Conservation (phyloP, 2,888 invertebrate species). For the Eupelmus urozonus region DNA sequence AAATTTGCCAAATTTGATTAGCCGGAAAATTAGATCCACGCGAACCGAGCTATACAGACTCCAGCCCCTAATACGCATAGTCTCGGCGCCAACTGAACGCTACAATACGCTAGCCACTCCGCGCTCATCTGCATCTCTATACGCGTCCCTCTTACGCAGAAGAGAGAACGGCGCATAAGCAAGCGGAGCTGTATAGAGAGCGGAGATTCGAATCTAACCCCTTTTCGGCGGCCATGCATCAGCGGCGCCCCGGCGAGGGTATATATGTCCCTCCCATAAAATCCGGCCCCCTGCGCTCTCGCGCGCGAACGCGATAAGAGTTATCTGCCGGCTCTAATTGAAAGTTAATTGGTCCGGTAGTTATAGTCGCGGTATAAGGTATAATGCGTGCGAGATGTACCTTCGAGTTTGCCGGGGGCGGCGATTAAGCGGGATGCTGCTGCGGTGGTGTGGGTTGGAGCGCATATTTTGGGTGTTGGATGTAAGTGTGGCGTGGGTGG, state of each 20-base stretch:
- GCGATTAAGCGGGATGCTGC: conserved; percentile 19
- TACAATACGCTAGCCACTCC: conserved; percentile 33
- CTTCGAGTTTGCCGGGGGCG: conserved; percentile 59
- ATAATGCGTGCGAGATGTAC: conserved; percentile 36
- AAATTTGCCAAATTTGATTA: no score
- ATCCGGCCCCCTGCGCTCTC: conserved; percentile 72
- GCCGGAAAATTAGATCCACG: no score
- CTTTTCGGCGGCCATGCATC: conserved; percentile 71
- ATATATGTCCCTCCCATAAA: conserved; percentile 76
- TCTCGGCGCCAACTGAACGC: conserved; percentile 9
- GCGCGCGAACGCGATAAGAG: conserved; percentile 76
- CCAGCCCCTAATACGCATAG: no score
- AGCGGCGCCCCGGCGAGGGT: conserved; percentile 68
- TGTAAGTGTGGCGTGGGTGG: no score
- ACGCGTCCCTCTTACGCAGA: neutral
- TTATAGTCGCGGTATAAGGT: conserved; percentile 62
- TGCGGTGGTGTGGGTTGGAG: no score
- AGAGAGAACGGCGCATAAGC: neutral
- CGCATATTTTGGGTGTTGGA: no score
- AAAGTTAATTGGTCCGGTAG: conserved; percentile 77
- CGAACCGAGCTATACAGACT: no score
- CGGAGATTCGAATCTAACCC: conserved; percentile 71
- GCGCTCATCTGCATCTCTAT: neutral
- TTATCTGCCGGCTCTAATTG: conserved; percentile 76
- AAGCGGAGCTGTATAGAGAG: no score